Conservation (phyloP, 2,797 vertebrate species). For the Rhinella marina region DNA sequence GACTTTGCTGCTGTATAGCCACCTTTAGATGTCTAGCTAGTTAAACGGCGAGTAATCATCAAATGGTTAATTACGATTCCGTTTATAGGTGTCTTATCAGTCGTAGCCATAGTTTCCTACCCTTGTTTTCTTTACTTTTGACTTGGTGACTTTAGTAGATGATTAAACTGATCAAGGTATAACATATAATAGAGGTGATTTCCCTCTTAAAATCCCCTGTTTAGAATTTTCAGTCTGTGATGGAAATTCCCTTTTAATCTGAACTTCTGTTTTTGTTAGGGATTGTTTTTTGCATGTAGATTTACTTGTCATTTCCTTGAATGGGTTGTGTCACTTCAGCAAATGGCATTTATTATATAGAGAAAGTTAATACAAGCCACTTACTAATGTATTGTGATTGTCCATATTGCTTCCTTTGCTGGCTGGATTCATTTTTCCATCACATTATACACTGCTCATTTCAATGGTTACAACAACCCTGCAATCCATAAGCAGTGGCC, state of each 20-base stretch:
- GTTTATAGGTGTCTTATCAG: neutral
- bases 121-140: neutral
- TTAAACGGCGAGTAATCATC: neutral
- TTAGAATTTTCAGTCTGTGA: neutral
- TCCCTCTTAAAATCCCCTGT: neutral
- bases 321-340: too few relatives aligned
- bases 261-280: neutral
- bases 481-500: too few relatives aligned
- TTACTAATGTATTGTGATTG: too few relatives aligned
- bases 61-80: neutral
- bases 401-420: too few relatives aligned
- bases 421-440: too few relatives aligned
- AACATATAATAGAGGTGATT: slow-evolving; percentile 1
- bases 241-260: slow-evolving; percentile 8
- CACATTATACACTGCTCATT: too few relatives aligned
- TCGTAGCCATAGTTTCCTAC: slow-evolving; percentile 1
- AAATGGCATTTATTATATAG: too few relatives aligned
- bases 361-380: too few relatives aligned
- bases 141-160: slow-evolving; percentile 4
- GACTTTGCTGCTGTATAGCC: neutral
- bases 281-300: neutral
- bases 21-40: neutral
- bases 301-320: too few relatives aligned
- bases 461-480: too few relatives aligned
- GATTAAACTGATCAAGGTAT: neutral